Evolutionary conservation across 2,888 invertebrate species (phyloP).

Genomic region (Himalopsyche anomala): DNA sequence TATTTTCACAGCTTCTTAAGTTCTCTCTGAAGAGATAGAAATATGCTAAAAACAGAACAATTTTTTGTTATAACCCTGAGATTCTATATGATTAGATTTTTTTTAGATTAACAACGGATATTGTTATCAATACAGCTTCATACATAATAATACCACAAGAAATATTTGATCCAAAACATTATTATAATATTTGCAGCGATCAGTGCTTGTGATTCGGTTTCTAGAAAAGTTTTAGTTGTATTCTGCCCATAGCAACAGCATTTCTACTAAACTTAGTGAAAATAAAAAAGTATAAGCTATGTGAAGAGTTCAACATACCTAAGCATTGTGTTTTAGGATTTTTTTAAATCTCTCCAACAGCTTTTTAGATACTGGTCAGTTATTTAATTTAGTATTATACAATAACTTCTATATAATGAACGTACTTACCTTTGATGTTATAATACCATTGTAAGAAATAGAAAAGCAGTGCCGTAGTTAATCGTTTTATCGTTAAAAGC

Average conservation of each 20-base stretch:
- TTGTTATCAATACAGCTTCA: no score
- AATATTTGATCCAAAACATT: background rate
- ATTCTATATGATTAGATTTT: no score
- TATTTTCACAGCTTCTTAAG: no score
- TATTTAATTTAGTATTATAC: conserved; percentile 26
- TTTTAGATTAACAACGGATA: no score
- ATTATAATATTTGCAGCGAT: background rate
- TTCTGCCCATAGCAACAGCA: conserved; percentile 10
- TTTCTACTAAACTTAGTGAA: conserved; percentile 30
- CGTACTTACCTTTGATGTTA: background rate
- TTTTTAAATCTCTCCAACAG: conserved; percentile 9
- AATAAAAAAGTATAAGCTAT: conserved; percentile 17
- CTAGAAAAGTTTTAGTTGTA: background rate
- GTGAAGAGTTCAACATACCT: conserved; percentile 30
- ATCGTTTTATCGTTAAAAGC: background rate
- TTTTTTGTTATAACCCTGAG: no score
- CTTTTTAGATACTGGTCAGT: conserved; percentile 22
- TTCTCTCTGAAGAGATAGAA: no score
- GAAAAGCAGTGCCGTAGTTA: background rate
- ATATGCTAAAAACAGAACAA: no score
- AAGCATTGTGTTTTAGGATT: conserved; percentile 18
- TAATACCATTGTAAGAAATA: background rate
- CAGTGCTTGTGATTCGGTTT: conserved; percentile 1
- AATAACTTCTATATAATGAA: background rate
- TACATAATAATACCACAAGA: no score